phyloP scores from a whole-genome alignment of 2,888 invertebrate genomes.

The Tricholauxania praeusta region DNA sequence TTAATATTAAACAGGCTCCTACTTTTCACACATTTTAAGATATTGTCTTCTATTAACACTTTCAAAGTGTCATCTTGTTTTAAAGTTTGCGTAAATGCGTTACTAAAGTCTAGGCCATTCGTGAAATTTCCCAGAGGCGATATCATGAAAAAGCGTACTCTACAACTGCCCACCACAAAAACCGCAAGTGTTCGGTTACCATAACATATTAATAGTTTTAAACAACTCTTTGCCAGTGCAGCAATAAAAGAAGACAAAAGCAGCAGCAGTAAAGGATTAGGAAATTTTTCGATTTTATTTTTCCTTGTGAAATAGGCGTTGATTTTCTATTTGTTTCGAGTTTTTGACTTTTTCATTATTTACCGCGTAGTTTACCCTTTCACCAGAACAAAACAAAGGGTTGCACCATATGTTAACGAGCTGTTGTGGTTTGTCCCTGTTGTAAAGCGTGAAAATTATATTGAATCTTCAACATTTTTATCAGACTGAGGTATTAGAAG shows the following conservation, averaged over 20 bases:
- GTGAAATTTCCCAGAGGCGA: neutral
- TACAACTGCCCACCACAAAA: neutral
- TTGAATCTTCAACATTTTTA: slow-evolving; percentile 20
- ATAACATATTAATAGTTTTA: neutral
- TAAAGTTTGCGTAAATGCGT: no score
- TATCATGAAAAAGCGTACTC: neutral
- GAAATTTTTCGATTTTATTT: neutral
- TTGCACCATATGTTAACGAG: slow-evolving; percentile 24
- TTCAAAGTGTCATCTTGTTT: no score
- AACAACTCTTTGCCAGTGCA: neutral
- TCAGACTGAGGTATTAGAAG: neutral
- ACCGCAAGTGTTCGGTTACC: slow-evolving; percentile 3
- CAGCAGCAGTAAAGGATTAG: neutral
- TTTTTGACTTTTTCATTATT: neutral
- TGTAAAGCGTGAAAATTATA: slow-evolving; percentile 18
- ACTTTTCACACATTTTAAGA: no score
- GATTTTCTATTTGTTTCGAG: neutral
- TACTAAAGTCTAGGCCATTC: no score
- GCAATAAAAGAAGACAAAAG: neutral
- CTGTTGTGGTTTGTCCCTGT: slow-evolving; percentile 12
- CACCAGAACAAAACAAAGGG: neutral
- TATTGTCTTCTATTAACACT: no score
- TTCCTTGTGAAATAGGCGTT: slow-evolving; percentile 12
- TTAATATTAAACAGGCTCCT: no score
- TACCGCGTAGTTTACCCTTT: neutral